Evolutionary conservation across 92 coral and sea anemone species (phyloP).

Genomic region (Phymanthus crucifer): DNA sequence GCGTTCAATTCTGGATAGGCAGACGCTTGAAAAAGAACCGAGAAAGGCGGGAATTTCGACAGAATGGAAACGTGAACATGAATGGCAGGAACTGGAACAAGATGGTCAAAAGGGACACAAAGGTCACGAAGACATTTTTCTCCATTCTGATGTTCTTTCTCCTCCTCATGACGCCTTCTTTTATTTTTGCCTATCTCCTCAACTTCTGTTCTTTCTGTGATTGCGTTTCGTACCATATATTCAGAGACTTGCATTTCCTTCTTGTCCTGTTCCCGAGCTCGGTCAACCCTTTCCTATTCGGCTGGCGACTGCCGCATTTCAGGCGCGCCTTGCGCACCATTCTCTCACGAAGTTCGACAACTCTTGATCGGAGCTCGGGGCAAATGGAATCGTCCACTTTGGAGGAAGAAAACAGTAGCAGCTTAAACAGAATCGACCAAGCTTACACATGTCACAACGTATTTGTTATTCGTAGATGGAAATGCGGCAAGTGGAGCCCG

Average conservation of each 20-base stretch:
- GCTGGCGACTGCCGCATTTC: constrained; percentile 68
- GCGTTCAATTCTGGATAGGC: constrained; percentile 55
- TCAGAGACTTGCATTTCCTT: constrained; percentile 67
- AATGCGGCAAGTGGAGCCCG: not conserved
- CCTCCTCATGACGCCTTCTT: constrained; percentile 60
- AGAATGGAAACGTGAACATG: not conserved
- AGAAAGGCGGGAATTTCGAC: constrained; percentile 36
- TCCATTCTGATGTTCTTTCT: constrained; percentile 55
- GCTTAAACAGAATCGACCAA: not conserved
- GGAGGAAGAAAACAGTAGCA: not conserved
- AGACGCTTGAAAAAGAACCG: constrained; percentile 52
- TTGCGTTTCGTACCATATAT: constrained; percentile 56
- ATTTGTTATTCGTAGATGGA: not conserved
- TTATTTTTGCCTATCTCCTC: constrained; percentile 58
- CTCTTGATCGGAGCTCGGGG: not conserved
- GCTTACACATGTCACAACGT: not conserved
- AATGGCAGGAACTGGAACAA: constrained; percentile 12
- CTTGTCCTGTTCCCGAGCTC: constrained; percentile 67
- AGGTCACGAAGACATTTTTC: constrained; percentile 58
- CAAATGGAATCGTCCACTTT: constrained; percentile 15
- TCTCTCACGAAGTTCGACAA: constrained; percentile 2
- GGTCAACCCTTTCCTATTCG: constrained; percentile 69
- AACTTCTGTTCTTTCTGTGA: constrained; percentile 61
- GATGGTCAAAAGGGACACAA: constrained; percentile 51
- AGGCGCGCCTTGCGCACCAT: constrained; percentile 49